Base-by-base conservation (phyloP, 2,797 vertebrate genomes). In the Miichthys miiuy region DNA sequence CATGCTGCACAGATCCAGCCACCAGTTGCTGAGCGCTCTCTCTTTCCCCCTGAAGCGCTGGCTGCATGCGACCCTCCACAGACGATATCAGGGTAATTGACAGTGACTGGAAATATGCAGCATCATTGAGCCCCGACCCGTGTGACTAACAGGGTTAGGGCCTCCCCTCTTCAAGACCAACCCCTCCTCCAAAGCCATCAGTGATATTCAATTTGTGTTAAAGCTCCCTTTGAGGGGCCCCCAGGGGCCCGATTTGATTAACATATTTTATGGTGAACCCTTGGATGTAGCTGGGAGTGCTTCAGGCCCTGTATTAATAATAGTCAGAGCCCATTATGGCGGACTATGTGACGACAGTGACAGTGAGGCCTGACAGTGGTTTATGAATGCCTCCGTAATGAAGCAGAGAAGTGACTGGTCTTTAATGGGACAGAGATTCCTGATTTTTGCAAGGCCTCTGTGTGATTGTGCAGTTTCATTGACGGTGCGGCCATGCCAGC, bases 91-190 rank as follows among this genome's bases (percentile, higher is more conserved):
- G 86, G 88, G 92, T 96, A 95, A 96, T 95, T 93, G 92, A 92
- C 94, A 95, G 87, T 95, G 95, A 96, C 95, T 95, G 93, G 92
- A 95, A 94, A 95, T 95, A 95, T 95, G 93, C 93, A 89, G 92
- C 90, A 91, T 94, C 91, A 95, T 93, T 94, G 93, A 96, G 90
- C 84, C 86, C 78, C 87, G 85, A 90, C 91, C 93, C 87, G 93
- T 95, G 95, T 95, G 94, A 95, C 95, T 95, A 95, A 95, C 92
- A 92, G 94, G 93, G 94, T 95, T 95, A 95, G 92, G 89, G 91
- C 86, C 88, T 88, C 86, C 92, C 85, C 88, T 86, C 88, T 95
- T 91, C 88, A 81, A 92, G 90, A 84, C 81, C 65, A n/a, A 77
- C 84, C 89, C 88, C 81, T 92, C 89, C 92, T 92, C 88, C 77